Base-by-base conservation (phyloP, 2,797 vertebrate genomes). In the Paratrypauchen microcephalus region DNA sequence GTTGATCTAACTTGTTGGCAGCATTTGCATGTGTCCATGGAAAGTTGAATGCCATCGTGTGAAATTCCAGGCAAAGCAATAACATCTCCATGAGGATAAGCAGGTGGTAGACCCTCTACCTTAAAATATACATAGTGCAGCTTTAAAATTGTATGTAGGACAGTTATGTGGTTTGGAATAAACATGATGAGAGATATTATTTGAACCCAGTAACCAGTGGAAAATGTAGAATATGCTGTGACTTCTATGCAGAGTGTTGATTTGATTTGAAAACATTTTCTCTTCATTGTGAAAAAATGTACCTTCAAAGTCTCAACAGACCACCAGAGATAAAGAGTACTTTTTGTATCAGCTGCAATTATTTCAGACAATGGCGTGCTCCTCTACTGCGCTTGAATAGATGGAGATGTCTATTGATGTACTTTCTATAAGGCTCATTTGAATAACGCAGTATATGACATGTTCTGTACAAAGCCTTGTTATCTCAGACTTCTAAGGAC, bases 351-450 rank as follows among this genome's bases (percentile, higher is more conserved):
- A 21, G 50, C 8, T 21, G 50, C 50, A n/a, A 59, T 59, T 19
- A 59, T n/a, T 59, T 32, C 19, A n/a, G 30, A 21, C n/a, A 54
- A 54, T 23, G 12, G 55, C 5, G 12, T 28, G 5, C 24, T 24
- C 60, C 23, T 62, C 32, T 2, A 16, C 52, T 55, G 9, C 4
- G 8, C 52, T 21, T 39, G 59, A 45, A 47, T 16, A 15, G 59
- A 45, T 45, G 45, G 15, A 62, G 11, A 21, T 45, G 16, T 41
- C 19, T 60, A 60, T 61, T 60, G 58, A 41, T 63, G 61, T 63
- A 63, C 6, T 47, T 45, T 6, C 26, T 45, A 3, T 47, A 50
- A 65, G 45, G 24, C 18, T 50, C 45, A 19, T 50, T 50, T 26
- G 16, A 65, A 65, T 28, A 52, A 19, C 24, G 4, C 24, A 30